Conservation (phyloP, 2,797 vertebrate genomes). For the Sebastes kiyomatsui region DNA sequence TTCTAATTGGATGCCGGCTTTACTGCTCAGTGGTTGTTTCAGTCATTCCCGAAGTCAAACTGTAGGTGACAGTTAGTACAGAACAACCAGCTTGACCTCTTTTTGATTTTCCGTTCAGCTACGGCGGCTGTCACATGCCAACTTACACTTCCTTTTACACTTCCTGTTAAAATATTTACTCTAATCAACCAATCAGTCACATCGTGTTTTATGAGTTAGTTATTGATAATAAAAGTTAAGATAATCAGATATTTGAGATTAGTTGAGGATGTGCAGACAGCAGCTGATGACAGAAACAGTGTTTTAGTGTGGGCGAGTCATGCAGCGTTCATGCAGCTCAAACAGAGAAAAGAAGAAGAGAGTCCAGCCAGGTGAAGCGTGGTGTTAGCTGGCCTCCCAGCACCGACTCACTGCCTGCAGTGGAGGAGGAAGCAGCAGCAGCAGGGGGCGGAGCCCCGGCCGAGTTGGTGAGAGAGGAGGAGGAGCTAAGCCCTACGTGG, state of each 20-base stretch:
- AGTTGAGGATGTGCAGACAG: conserved; percentile 49
- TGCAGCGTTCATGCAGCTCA: conserved; percentile 59
- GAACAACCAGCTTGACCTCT: no score
- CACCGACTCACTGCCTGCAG: conserved; percentile 96
- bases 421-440: conserved; percentile 83
- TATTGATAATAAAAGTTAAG: not conserved
- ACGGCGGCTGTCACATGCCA: not conserved
- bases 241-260: not conserved
- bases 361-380: conserved; percentile 51
- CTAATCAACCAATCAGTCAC: not conserved
- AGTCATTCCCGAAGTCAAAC: not conserved
- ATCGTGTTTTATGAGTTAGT: not conserved
- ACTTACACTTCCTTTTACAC: not conserved
- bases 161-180: not conserved
- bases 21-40: not conserved
- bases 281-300: not conserved
- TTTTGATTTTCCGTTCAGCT: no score
- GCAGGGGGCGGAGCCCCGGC: conserved; percentile 87
- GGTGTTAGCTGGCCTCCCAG: conserved; percentile 63
- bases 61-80: not conserved
- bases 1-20: not conserved
- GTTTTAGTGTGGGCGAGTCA: conserved; percentile 23
- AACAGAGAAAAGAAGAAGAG: conserved; percentile 17
- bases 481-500: conserved; percentile 93
- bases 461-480: conserved; percentile 89